Evolutionary conservation across 2,797 vertebrate genomes (phyloP).

Genomic region (Gouania willdenowi): DNA sequence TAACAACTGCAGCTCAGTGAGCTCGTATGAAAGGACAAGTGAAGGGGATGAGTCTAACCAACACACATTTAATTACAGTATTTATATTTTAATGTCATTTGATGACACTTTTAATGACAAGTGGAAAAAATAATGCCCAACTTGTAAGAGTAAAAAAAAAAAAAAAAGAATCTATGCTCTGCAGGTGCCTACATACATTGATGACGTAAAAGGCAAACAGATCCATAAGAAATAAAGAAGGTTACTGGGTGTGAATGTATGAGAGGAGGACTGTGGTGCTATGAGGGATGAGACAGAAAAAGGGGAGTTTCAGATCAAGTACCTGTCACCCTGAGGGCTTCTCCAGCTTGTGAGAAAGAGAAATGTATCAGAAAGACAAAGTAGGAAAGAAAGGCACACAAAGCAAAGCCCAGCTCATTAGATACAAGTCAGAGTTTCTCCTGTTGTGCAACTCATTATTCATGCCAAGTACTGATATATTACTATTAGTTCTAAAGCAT

Average conservation of each 20-base stretch:
- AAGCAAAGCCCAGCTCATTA: constrained; percentile 29
- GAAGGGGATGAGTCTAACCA: constrained; percentile 17
- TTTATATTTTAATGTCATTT: background rate
- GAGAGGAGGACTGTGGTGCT: constrained; percentile 59
- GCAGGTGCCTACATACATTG: constrained; percentile 42
- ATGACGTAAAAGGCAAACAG: constrained; percentile 40
- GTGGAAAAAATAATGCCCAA: constrained; percentile 11
- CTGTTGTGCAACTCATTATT: too few relatives aligned
- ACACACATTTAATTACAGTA: constrained; percentile 4
- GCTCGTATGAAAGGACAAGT: constrained; percentile 45
- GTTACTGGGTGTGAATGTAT: constrained; percentile 73
- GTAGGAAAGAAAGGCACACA: constrained; percentile 61
- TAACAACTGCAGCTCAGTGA: constrained; percentile 8
- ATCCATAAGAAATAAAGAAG: constrained; percentile 47
- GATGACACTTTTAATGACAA: constrained; percentile 19
- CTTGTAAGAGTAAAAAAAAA: constrained; percentile 20
- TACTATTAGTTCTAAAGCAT: too few relatives aligned
- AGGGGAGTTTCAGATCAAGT: constrained; percentile 83
- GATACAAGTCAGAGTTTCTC: constrained; percentile 10
- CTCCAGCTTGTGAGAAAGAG: constrained; percentile 95
- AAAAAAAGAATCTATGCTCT: constrained; percentile 22
- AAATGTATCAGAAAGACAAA: constrained; percentile 74
- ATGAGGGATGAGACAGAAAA: constrained; percentile 77
- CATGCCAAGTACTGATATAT: too few relatives aligned
- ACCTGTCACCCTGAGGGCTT: constrained; percentile 99